These are phyloP conservation scores for Tenthredo mesomela DNA, from an alignment of 2,888 invertebrate genomes.

Conservation along the genomic window DNA sequence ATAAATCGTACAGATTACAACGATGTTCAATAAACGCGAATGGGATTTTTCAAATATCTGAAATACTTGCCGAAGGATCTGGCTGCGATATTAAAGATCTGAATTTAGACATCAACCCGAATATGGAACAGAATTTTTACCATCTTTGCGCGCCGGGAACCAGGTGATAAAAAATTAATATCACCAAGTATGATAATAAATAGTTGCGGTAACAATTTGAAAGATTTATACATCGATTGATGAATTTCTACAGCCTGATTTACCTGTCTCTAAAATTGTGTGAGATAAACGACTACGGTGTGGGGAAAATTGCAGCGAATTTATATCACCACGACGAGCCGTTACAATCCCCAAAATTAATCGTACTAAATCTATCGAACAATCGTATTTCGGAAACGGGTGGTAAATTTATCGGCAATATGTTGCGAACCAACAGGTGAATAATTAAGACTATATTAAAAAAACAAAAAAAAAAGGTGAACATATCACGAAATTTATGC, in stretches of 20 bases:
- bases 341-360: slow-evolving; percentile 61
- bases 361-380: slow-evolving; percentile 73
- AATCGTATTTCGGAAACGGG: slow-evolving; percentile 74
- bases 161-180: slow-evolving; percentile 57
- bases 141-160: slow-evolving; percentile 65
- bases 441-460: background rate
- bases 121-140: slow-evolving; percentile 70
- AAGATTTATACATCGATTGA: background rate
- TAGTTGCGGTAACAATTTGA: background rate
- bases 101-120: slow-evolving; percentile 74
- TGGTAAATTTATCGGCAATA: slow-evolving; percentile 65
- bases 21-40: slow-evolving; percentile 69
- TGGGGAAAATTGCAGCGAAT: slow-evolving; percentile 66
- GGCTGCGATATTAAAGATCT: slow-evolving; percentile 67
- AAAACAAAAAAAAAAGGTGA: background rate
- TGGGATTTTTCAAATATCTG: slow-evolving; percentile 68
- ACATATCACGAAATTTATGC: background rate
- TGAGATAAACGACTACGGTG: slow-evolving; percentile 68
- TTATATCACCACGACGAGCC: slow-evolving; percentile 63
- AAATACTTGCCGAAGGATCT: slow-evolving; percentile 63
- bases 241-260: slow-evolving; percentile 60
- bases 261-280: slow-evolving; percentile 72
- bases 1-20: slow-evolving; percentile 66
- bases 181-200: background rate
- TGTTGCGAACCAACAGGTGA: slow-evolving; percentile 70